Percentiles rank a stretch among this genome's conserved stretches.
phyloP scores from a whole-genome alignment of 1,140 invertebrate genomes.

The Heliconius himera region DNA sequence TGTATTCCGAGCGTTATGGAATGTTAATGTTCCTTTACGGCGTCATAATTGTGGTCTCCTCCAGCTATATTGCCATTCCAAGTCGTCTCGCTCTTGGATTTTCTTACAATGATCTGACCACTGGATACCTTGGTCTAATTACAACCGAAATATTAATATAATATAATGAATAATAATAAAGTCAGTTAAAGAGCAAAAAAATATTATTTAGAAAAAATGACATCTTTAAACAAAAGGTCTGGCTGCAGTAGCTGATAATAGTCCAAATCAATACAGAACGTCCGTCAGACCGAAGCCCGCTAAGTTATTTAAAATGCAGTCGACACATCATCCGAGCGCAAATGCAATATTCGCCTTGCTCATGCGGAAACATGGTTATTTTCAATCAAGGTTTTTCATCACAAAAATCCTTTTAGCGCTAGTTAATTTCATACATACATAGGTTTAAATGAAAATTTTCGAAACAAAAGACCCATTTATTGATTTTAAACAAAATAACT shows the following conservation, averaged over 20 bases:
- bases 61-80: slow-evolving; percentile 9
- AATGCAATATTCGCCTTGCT: slow-evolving; percentile 77
- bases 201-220: slow-evolving; percentile 1
- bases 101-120: neutral
- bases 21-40: slow-evolving; percentile 3
- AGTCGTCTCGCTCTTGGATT: neutral
- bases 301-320: slow-evolving; percentile 78
- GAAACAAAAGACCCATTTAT: slow-evolving; percentile 13
- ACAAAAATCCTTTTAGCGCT: slow-evolving; percentile 46
- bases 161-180: neutral
- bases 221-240: slow-evolving; percentile 21
- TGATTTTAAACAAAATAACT: slow-evolving; percentile 2
- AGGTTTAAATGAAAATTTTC: slow-evolving; percentile 2
- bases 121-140: slow-evolving; percentile 18
- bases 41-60: slow-evolving; percentile 13
- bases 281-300: slow-evolving; percentile 50
- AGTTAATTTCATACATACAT: slow-evolving; percentile 19
- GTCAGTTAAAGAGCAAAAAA: too few species aligned
- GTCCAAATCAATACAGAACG: slow-evolving; percentile 63
- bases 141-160: neutral
- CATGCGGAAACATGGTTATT: slow-evolving; percentile 71
- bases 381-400: slow-evolving; percentile 58
- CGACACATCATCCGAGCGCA: slow-evolving; percentile 72
- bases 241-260: slow-evolving; percentile 50
- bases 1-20: slow-evolving; percentile 10